These are phyloP conservation scores for Cactoblastis cactorum DNA, from an alignment of 2,888 invertebrate genomes.

Conservation along the genomic window DNA sequence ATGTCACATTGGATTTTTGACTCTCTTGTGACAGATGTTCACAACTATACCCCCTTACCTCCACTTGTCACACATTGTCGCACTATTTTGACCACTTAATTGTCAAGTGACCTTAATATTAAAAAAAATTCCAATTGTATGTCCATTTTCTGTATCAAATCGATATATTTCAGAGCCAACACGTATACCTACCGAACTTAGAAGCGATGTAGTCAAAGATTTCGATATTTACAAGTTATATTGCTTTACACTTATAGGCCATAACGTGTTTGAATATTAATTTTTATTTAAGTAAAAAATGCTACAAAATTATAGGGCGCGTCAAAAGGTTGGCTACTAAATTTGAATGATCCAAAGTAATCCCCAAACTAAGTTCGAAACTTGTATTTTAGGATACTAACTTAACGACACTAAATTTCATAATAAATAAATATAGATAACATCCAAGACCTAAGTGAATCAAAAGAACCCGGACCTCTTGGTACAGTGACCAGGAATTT, in stretches of 20 bases:
- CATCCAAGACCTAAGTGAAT: too few species aligned
- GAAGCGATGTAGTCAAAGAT: slow-evolving; percentile 24
- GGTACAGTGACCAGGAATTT: too few species aligned
- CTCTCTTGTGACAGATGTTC: too few species aligned
- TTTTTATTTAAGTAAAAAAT: neutral
- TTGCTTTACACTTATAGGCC: slow-evolving; percentile 48
- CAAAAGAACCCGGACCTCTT: too few species aligned
- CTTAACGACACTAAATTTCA: neutral
- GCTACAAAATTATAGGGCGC: slow-evolving; percentile 1
- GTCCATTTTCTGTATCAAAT: slow-evolving; percentile 3
- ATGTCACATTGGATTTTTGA: too few species aligned
- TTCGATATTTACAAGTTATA: slow-evolving; percentile 45
- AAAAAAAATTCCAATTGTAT: too few species aligned
- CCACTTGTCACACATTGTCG: too few species aligned
- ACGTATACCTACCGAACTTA: slow-evolving; percentile 24
- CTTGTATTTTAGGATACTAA: neutral
- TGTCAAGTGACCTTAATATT: neutral
- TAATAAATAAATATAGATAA: too few species aligned
- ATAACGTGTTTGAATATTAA: slow-evolving; percentile 22
- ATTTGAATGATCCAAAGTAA: too few species aligned
- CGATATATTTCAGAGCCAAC: slow-evolving; percentile 16
- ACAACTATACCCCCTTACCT: too few species aligned
- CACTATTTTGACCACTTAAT: too few species aligned
- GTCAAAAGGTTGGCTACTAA: slow-evolving; percentile 1
- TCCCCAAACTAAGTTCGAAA: neutral